Conservation (phyloP, 1,140 invertebrate species). For the Sycophila sp. region DNA sequence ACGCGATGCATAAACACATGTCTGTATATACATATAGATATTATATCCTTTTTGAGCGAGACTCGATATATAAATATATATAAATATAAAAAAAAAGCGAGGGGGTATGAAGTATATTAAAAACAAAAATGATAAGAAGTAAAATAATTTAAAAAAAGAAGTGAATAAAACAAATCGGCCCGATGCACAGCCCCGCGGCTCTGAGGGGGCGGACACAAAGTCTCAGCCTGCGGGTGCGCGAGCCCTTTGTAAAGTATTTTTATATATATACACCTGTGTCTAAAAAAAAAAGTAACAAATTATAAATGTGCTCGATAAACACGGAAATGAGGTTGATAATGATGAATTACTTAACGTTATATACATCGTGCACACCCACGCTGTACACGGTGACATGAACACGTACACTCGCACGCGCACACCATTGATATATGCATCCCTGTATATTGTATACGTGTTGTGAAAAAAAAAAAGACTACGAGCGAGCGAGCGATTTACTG, state of each 20-base stretch:
- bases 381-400: too few species aligned
- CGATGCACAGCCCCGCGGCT: not conserved
- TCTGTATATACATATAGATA: constrained; percentile 8
- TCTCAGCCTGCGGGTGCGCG: not conserved
- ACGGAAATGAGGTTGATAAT: too few species aligned
- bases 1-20: too few species aligned
- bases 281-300: constrained; percentile 19
- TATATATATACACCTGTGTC: constrained; percentile 22
- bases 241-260: constrained; percentile 35
- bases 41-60: constrained; percentile 10
- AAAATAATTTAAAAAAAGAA: too few species aligned
- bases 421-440: not conserved
- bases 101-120: not conserved
- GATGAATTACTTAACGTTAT: too few species aligned
- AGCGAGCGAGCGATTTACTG: not conserved
- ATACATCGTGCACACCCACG: not conserved
- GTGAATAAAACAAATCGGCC: not conserved
- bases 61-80: constrained; percentile 6
- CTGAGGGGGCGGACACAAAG: not conserved
- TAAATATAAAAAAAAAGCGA: not conserved
- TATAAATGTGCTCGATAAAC: too few species aligned
- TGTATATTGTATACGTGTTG: not conserved
- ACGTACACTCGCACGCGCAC: not conserved
- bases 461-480: not conserved
- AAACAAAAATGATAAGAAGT: not conserved